These are phyloP conservation scores for Beroe forskalii DNA, from an alignment of 37 sponge, comb jelly and placozoan genomes.

Conservation along the genomic window DNA sequence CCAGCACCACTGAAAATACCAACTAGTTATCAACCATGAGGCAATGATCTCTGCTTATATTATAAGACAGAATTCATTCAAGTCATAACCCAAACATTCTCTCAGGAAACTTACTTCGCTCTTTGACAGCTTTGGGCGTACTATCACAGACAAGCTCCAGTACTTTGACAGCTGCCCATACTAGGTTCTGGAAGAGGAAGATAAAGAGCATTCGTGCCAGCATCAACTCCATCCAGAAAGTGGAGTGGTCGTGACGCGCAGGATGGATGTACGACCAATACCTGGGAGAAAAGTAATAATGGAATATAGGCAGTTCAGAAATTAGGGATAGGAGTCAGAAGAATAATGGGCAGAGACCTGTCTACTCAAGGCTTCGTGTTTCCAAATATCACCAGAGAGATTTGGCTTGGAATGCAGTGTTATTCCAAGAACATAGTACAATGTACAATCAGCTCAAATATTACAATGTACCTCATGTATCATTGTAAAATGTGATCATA, in stretches of 20 bases:
- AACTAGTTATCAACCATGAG: too few species aligned
- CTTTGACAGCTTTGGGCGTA: conserved; percentile 33
- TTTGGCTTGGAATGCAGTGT: too few species aligned
- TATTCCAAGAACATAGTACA: too few species aligned
- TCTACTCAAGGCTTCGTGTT: too few species aligned
- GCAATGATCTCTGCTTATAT: too few species aligned
- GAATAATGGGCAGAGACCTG: too few species aligned
- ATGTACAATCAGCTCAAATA: too few species aligned
- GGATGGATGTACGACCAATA: conserved; percentile 64
- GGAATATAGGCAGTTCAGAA: not conserved
- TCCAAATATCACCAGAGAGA: too few species aligned
- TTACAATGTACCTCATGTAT: not conserved
- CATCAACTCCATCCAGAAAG: conserved; percentile 54
- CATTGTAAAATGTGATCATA: not conserved
- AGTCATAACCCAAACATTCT: too few species aligned
- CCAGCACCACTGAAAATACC: conserved; percentile 63
- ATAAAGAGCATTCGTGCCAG: conserved; percentile 53
- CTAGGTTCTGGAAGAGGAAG: conserved; percentile 51
- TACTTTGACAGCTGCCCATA: conserved; percentile 9
- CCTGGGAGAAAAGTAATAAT: not conserved
- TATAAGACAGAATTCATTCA: too few species aligned
- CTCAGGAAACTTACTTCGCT: conserved; percentile 64
- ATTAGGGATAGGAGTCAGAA: not conserved
- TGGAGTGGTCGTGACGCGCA: conserved; percentile 9
- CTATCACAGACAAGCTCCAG: conserved; percentile 15